Percentiles rank a stretch among this genome's conserved stretches.
Evolutionary conservation across 2,113 vertebrate species (phyloP).

Genomic region (Centropus unirufus): DNA sequence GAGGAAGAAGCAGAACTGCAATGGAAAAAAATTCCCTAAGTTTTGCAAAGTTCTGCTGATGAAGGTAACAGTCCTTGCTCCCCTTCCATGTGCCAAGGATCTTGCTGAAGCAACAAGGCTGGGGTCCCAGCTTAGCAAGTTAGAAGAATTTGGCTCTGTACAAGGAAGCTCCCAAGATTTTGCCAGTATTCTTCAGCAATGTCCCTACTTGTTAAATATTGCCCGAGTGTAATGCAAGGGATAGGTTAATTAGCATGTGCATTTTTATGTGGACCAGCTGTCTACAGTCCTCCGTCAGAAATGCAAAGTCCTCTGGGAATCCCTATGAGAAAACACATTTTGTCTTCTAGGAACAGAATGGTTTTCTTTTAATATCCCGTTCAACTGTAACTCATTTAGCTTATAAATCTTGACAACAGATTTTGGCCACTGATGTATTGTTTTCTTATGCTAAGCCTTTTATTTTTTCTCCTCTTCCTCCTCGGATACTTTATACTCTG

Average conservation of each 20-base stretch:
- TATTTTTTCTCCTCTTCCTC: constrained; percentile 9
- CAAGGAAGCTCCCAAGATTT: background rate
- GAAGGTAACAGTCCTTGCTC: background rate
- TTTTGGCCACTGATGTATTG: background rate
- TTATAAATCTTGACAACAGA: constrained; percentile 35
- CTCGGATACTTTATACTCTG: constrained; percentile 41
- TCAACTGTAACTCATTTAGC: constrained; percentile 12
- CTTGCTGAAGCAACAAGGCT: background rate
- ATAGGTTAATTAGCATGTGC: constrained; percentile 11
- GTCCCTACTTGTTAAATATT: background rate
- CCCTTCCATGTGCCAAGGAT: background rate
- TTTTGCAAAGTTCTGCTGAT: background rate
- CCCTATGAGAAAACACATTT: constrained; percentile 23
- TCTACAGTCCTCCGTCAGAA: constrained; percentile 22
- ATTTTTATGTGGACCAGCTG: constrained; percentile 51
- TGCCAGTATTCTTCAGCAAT: constrained; percentile 2
- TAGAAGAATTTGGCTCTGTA: background rate
- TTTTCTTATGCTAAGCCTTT: constrained; percentile 36
- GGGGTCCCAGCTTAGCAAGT: background rate
- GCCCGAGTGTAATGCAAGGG: background rate
- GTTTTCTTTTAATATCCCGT: constrained; percentile 38
- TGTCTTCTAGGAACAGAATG: constrained; percentile 50
- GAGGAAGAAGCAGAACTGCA: background rate
- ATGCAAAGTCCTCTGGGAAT: constrained; percentile 38
- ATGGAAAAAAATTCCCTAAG: background rate